Percentiles rank a stretch among this genome's conserved stretches.
These are phyloP conservation scores for Pseudorasbora parva DNA, from an alignment of 2,113 vertebrate species.

Conservation along the genomic window DNA sequence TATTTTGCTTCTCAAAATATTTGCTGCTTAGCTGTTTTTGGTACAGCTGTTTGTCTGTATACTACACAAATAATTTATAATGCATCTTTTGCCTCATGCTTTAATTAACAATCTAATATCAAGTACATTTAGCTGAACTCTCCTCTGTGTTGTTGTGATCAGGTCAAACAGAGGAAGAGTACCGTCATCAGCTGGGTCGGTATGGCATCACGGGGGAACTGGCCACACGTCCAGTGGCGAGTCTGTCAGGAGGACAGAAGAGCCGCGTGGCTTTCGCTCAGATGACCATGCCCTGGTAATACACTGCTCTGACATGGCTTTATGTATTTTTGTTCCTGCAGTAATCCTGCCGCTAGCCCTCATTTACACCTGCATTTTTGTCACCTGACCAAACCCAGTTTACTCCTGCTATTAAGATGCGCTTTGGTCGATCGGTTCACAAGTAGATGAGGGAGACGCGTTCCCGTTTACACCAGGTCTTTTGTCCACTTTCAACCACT, in stretches of 20 bases:
- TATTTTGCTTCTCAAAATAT: background rate
- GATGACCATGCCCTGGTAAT: conserved; percentile 97
- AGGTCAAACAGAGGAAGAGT: conserved; percentile 94
- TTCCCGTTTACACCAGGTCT: no score
- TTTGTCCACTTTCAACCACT: no score
- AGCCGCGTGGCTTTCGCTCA: conserved; percentile 97
- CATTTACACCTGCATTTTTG: background rate
- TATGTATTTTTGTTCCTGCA: background rate
- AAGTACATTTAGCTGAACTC: background rate
- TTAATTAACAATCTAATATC: background rate
- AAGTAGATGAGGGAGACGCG: no score
- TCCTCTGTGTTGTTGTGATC: conserved; percentile 6
- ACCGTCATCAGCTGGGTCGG: conserved; percentile 94
- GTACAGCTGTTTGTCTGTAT: no score
- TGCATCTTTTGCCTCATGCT: background rate
- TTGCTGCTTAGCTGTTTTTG: background rate
- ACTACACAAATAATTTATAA: background rate
- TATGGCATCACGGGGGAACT: conserved; percentile 94
- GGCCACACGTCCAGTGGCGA: conserved; percentile 89
- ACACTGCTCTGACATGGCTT: background rate
- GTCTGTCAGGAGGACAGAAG: conserved; percentile 96
- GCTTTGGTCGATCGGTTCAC: no score
- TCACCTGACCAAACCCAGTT: no score
- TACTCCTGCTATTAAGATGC: no score
- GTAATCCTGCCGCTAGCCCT: background rate